A percentile compares a stretch with the other conserved stretches of the same genome.
Conservation (phyloP, 2,797 vertebrate species). For the Sebastes oblongus region DNA sequence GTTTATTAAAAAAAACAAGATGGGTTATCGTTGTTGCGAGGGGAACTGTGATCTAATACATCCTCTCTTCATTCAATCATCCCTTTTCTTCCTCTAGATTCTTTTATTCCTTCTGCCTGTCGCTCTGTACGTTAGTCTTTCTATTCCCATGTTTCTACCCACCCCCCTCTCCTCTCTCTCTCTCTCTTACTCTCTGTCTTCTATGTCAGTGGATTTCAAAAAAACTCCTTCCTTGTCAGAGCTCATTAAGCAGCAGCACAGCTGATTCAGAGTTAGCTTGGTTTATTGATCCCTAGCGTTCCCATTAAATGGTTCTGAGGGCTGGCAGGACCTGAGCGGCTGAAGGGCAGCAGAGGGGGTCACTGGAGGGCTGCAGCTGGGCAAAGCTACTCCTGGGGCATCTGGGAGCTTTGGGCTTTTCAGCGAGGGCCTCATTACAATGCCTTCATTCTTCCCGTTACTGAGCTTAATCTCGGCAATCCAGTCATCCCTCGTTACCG, state of each 20-base stretch:
- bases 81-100: background rate
- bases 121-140: constrained; percentile 6
- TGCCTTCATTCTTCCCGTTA: constrained; percentile 12
- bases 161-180: background rate
- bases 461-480: constrained; percentile 22
- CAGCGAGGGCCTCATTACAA: constrained; percentile 64
- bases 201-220: constrained; percentile 50
- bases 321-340: constrained; percentile 30
- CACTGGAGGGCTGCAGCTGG: constrained; percentile 54
- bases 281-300: constrained; percentile 78
- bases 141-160: constrained; percentile 7
- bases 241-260: constrained; percentile 67
- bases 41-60: constrained; percentile 25
- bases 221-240: constrained; percentile 49
- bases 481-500: constrained; percentile 26
- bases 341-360: constrained; percentile 27
- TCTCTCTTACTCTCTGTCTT: background rate
- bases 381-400: constrained; percentile 42
- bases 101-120: constrained; percentile 1
- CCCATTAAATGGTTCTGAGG: constrained; percentile 66
- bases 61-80: background rate
- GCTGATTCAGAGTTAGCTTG: constrained; percentile 63
- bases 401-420: constrained; percentile 43
- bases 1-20: constrained; percentile 36
- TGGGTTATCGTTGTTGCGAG: constrained; percentile 11